Percentiles rank a stretch among this genome's conserved stretches.
These are phyloP conservation scores for Leptestheria dahalacensis DNA, from an alignment of 1,140 invertebrate genomes.

Conservation along the genomic window DNA sequence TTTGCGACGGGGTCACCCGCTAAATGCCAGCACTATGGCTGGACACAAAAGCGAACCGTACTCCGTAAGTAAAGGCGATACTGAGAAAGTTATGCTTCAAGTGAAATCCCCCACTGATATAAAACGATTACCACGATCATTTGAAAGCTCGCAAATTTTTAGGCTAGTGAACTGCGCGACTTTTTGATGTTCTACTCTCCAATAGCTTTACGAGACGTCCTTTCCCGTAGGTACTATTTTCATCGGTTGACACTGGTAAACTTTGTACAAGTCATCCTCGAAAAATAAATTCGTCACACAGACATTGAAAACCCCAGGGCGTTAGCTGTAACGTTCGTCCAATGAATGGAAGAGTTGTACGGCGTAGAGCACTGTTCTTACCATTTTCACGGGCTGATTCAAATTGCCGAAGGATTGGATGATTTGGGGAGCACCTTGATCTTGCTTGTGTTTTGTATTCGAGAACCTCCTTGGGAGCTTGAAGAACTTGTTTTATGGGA, in stretches of 20 bases:
- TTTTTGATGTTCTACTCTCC: slow-evolving; percentile 10
- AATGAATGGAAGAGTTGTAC: background rate
- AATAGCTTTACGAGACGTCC: background rate
- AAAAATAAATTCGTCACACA: background rate
- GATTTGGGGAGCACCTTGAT: slow-evolving; percentile 6
- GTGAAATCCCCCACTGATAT: slow-evolving; percentile 3
- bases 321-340: background rate
- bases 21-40: background rate
- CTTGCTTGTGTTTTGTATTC: slow-evolving; percentile 8
- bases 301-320: background rate
- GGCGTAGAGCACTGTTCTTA: slow-evolving; percentile 5
- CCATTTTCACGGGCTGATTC: slow-evolving; percentile 1
- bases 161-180: slow-evolving; percentile 10
- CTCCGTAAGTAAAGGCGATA: background rate
- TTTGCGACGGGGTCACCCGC: background rate
- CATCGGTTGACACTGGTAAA: slow-evolving; percentile 8
- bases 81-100: background rate
- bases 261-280: background rate
- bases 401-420: background rate
- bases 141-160: background rate
- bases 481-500: slow-evolving; percentile 4
- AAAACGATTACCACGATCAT: background rate
- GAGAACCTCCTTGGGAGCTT: background rate
- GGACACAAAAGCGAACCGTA: background rate
- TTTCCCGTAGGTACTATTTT: background rate